Base-by-base conservation (phyloP, 2,888 invertebrate species). In the Mythimna ferrago region DNA sequence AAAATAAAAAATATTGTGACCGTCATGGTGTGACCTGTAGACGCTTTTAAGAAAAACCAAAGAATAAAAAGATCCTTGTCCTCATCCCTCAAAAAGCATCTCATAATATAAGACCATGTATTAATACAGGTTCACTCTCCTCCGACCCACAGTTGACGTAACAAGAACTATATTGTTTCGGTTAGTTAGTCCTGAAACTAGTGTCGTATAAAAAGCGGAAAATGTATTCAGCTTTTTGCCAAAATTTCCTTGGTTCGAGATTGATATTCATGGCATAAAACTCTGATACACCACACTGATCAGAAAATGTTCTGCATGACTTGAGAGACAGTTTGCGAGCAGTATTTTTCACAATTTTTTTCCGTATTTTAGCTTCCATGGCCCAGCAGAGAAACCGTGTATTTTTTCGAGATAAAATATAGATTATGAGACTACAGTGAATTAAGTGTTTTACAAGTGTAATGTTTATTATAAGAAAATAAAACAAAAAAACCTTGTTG, bases 101-200 rank as follows among this genome's bases (percentile, higher is more conserved):
- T 35, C 53, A 67, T 53, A 57, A 76, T 21, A 82, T 78, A 77
- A 41, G 63, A 41, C 16, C n/a, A 58, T 51, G n/a, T 64, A 60
- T 75, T 61, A 56, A 14, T 58, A 58, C 21, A 53, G 21, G 5
- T 21, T 66, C 76, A n/a, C 26, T 38, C 54, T 44, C 58, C 26
- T 9, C 35, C 64, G 41, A 38, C 63, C 82, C 77, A 51, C 38
- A 44, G 44, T 68, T 58, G 54, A 54, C 54, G 44, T 60, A 64
- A 77, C 82, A 57, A 82, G 77, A 82, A 64, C 82, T 70, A 82
- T 64, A 60, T 54, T 64, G 78, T 78, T 78, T 57, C 78, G 82
- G 78, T 82, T 82, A 82, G 78, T 78, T 78, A 77, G 41, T 70
- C 51, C 56, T 70, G 60, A 78, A 82, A 78, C 54, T 78, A 56